These are phyloP conservation scores for Chironomus tentans DNA, from an alignment of 2,888 invertebrate genomes.

Conservation along the genomic window DNA sequence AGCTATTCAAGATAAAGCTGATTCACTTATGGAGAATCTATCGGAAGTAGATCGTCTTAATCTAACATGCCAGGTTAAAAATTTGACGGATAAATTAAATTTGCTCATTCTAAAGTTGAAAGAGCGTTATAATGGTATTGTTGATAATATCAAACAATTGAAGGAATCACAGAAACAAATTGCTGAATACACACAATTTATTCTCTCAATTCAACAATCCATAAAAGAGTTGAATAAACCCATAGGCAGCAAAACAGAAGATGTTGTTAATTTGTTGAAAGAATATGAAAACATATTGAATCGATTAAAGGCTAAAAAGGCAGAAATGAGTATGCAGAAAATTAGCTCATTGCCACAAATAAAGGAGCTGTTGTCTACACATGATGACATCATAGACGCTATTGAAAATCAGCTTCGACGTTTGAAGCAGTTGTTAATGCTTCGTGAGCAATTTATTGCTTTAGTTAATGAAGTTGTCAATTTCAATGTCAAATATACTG, in stretches of 20 bases:
- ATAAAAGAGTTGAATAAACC: conserved; percentile 75
- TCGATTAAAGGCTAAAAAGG: conserved; percentile 68
- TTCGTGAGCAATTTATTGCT: conserved; percentile 82
- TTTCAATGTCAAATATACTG: conserved; percentile 79
- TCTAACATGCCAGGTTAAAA: conserved; percentile 69
- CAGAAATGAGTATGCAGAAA: conserved; percentile 67
- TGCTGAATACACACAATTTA: conserved; percentile 68
- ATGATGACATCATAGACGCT: conserved; percentile 75
- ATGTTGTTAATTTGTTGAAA: conserved; percentile 72
- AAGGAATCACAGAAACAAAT: conserved; percentile 71
- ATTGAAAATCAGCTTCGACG: conserved; percentile 80
- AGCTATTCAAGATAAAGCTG: conserved; percentile 68
- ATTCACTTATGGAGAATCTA: conserved; percentile 67
- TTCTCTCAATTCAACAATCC: conserved; percentile 73
- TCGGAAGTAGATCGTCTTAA: conserved; percentile 78
- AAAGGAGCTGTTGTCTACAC: conserved; percentile 66
- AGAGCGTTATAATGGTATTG: conserved; percentile 63
- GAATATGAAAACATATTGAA: conserved; percentile 69
- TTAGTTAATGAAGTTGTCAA: conserved; percentile 79
- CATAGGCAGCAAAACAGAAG: conserved; percentile 77
- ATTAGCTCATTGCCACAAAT: conserved; percentile 68
- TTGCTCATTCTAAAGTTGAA: conserved; percentile 65
- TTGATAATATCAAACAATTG: conserved; percentile 70
- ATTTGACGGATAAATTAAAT: conserved; percentile 67
- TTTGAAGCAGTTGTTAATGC: conserved; percentile 63